These are phyloP conservation scores for Ploceus nigricollis DNA, from an alignment of 2,113 vertebrate species.

Conservation along the genomic window DNA sequence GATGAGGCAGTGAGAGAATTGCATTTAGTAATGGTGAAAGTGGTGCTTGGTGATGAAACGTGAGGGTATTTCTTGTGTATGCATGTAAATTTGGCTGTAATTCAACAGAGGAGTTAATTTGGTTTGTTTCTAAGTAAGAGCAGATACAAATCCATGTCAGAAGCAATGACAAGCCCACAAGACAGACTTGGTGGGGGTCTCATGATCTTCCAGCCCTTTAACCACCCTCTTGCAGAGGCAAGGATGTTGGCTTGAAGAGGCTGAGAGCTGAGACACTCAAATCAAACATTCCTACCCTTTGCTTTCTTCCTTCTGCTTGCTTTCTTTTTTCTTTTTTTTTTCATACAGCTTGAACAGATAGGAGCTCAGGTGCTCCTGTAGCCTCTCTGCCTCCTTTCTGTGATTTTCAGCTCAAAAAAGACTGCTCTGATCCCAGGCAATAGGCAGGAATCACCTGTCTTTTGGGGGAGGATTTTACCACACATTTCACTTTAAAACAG, in stretches of 20 bases:
- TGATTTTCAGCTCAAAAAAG: background rate
- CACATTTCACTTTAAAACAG: accelerated
- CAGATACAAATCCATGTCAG: background rate
- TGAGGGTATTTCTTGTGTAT: background rate
- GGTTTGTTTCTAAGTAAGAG: background rate
- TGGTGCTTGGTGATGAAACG: background rate
- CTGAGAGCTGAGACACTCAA: background rate
- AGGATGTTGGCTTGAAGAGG: background rate
- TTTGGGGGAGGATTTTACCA: background rate
- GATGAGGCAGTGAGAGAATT: background rate
- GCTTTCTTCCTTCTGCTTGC: background rate
- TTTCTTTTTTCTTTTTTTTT: background rate
- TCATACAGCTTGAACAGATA: background rate
- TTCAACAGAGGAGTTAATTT: background rate
- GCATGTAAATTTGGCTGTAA: background rate
- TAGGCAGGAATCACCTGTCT: background rate
- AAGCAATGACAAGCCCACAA: background rate
- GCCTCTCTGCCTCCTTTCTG: background rate
- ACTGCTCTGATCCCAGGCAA: background rate
- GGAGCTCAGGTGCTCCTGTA: background rate
- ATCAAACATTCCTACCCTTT: background rate
- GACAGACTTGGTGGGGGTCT: background rate
- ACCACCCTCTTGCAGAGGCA: background rate
- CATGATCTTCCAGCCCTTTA: background rate
- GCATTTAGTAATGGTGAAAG: background rate